Base-by-base conservation (phyloP, 2,113 vertebrate species). In the Pomatorhinus ruficollis region DNA sequence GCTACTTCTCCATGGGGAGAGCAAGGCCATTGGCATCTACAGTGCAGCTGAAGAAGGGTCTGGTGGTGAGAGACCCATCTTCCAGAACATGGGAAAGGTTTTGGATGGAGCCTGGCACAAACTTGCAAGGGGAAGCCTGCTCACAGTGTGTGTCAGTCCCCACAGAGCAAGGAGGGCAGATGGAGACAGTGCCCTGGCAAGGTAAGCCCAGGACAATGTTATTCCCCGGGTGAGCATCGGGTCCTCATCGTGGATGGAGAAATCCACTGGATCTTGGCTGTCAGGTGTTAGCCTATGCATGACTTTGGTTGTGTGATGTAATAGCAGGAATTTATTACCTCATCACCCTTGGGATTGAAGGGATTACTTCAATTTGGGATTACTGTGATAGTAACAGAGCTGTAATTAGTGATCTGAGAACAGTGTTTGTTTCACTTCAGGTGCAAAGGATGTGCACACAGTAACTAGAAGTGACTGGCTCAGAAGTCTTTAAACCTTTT, bases 101-200 rank as follows among this genome's bases (percentile, higher is more conserved):
- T 91, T 87, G 60, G 83, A 87, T 59, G 60, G 72, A 66, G 50
- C 27, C 33, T 93, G 87, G 79, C 65, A 92, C 39, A 83, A 92
- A 35, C 42, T 84, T 37, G 19, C 31, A 39, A 75, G 49, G 31
- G 33, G 31, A 92, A 87, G 80, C 65, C 80, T 68, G 28, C 35
- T 91, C 15, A 75, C 59, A 27, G 11, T 93, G 10, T 66, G 22
- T n/a, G 27, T 53, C 50, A 82, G 23, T 65, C 53, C 66, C 37
- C n/a, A 40, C 28, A 72, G 83, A 75, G 21, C 69, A 54, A 93
- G 72, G 42, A 93, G 47, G 31, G 49, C 72, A 50, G 64, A 84
- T 17, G 68, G 83, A 61, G 60, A 70, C 0, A 2, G 27, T 30
- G 35, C 45, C 37, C 33, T 74, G 33, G 68, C 75, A 75, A 59